Conservation (phyloP, 2,888 invertebrate genomes). For the Frankliniella fusca region DNA sequence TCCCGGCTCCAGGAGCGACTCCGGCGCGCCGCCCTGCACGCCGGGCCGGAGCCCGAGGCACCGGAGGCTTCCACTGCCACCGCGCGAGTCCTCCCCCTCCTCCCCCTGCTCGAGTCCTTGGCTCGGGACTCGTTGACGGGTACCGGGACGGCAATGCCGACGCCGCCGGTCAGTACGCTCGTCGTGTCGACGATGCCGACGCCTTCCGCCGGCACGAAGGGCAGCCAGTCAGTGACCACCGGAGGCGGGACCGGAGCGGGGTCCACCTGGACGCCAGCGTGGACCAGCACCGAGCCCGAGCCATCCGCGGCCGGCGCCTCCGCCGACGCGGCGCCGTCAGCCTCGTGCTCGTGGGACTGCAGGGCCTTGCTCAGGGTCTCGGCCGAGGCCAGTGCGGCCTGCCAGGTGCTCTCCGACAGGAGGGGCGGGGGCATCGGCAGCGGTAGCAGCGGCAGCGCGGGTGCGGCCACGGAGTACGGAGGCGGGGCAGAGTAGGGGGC, state of each 20-base stretch:
- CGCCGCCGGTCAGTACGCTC: not conserved
- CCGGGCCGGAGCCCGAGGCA: not conserved
- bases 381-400: constrained; percentile 7
- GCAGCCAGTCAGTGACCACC: no score
- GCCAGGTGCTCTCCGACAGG: not conserved
- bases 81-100: not conserved
- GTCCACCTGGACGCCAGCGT: no score
- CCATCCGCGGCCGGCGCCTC: not conserved
- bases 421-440: not conserved
- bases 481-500: no score
- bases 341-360: not conserved
- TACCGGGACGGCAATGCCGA: not conserved
- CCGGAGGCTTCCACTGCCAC: not conserved
- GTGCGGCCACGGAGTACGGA: no score
- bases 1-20: not conserved
- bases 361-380: not conserved
- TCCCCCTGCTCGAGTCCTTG: no score
- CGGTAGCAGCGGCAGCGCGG: not conserved
- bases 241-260: no score
- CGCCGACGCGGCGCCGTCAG: not conserved
- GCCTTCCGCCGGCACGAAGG: no score
- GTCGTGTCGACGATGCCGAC: no score
- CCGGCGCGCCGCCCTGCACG: not conserved
- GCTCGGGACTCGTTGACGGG: not conserved
- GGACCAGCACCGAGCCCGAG: no score